Conservation (phyloP, 1,140 invertebrate genomes). For the Bombus turneri region DNA sequence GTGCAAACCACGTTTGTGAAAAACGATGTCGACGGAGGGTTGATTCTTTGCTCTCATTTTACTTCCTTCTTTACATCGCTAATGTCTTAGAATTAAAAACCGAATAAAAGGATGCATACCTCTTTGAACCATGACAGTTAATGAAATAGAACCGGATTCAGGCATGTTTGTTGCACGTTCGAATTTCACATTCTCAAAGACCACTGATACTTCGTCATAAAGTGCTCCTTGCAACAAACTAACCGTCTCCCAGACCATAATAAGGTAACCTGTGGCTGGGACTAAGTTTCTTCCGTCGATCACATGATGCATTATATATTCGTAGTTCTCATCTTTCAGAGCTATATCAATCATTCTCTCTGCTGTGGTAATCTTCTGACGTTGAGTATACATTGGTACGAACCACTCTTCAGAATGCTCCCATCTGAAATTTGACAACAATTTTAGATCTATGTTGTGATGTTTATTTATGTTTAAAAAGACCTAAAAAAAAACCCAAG, state of each 20-base stretch:
- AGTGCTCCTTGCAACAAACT: constrained; percentile 88
- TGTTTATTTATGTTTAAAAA: too few species aligned
- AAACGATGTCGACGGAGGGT: too few species aligned
- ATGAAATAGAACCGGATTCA: constrained; percentile 86
- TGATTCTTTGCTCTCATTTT: too few species aligned
- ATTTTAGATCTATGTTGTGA: too few species aligned
- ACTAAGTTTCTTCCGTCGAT: constrained; percentile 94
- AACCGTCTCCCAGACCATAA: constrained; percentile 94
- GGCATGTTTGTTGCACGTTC: constrained; percentile 91
- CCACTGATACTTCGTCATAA: constrained; percentile 89
- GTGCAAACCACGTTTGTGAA: too few species aligned
- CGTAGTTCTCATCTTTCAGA: constrained; percentile 87
- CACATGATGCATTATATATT: constrained; percentile 92
- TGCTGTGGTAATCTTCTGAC: constrained; percentile 86
- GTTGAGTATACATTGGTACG: constrained; percentile 84
- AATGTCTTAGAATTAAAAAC: background rate
- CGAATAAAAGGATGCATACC: constrained; percentile 69
- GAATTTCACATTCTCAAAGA: constrained; percentile 94
- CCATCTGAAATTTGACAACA: constrained; percentile 86
- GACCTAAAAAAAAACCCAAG: too few species aligned
- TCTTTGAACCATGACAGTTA: constrained; percentile 92
- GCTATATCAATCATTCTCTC: constrained; percentile 85
- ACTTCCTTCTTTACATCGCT: too few species aligned
- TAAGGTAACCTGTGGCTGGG: constrained; percentile 94
- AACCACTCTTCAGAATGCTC: constrained; percentile 93